Evolutionary conservation across 2,797 vertebrate species (phyloP), one percentile per base, ranked within the genome.

Genomic region (Acipenser oxyrinchus): DNA sequence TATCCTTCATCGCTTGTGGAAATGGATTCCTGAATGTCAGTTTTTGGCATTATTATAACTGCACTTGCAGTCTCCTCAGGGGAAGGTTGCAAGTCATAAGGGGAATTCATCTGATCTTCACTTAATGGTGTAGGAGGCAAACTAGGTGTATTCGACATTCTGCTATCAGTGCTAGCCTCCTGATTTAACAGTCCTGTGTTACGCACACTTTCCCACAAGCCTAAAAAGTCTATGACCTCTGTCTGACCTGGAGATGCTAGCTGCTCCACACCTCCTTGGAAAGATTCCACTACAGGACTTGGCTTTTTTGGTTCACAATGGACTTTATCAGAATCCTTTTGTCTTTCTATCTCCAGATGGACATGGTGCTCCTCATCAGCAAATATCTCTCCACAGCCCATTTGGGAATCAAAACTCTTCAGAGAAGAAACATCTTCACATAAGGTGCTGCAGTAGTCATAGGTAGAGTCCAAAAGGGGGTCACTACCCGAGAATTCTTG

Each of bases 391-490:
- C 92, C 92, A 48, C 92, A 94, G 12, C 92, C 92, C 0, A 89
- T 92, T 64, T 93, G 88, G 1, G 92, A 94, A 69, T 92, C 92
- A 48, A 94, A 94, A 73, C 92, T 94, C 76, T 94, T 91, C 51
- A 94, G 79, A 0, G 92, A 94, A 51, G 87, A 86, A 0, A 89
- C 86, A 0, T 94, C 92, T 66, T 93, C 92, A 66, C 87, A 91
- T 5, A 90, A 64, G 23, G 80, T 75, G n/a, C 78, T 75, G 66
- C 86, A 88, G 68, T 76, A 85, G 71, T 91, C 89, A 0, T 86
- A 80, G 51, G 89, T 86, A 0, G 89, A 82, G 62, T 93, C 92
- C 0, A 88, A 89, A 53, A 82, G 83, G 65, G 86, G 66, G 12
- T 92, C 90, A 0, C 71, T 84, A 70, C 90, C 89, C 0, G 84